These are phyloP conservation scores for Meloidogyne hapla DNA, from an alignment of 1,140 invertebrate species.

Conservation along the genomic window DNA sequence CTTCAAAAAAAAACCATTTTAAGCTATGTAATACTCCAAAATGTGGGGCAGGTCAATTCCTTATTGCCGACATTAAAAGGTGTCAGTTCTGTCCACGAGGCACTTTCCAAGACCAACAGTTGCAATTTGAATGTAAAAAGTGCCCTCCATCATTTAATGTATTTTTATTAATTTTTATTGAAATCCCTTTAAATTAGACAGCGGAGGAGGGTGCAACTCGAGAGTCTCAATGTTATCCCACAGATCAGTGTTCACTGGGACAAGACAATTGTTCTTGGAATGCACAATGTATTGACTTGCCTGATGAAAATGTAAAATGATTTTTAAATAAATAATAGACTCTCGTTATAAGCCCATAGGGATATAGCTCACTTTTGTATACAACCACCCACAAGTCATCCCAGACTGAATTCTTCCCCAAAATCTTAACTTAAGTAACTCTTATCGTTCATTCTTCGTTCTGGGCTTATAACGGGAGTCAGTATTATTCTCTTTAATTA, in stretches of 20 bases:
- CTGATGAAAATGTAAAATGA: slow-evolving; percentile 73
- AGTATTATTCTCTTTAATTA: not conserved
- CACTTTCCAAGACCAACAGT: slow-evolving; percentile 84
- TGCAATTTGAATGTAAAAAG: slow-evolving; percentile 81
- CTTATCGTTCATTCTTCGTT: no score
- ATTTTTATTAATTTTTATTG: not conserved
- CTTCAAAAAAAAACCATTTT: not conserved
- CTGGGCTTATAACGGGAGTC: no score
- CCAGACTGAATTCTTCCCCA: no score
- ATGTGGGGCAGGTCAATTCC: slow-evolving; percentile 73
- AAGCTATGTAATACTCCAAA: slow-evolving; percentile 74
- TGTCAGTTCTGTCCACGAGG: slow-evolving; percentile 86
- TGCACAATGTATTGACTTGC: slow-evolving; percentile 82
- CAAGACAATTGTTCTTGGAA: slow-evolving; percentile 66
- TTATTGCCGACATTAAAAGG: slow-evolving; percentile 78
- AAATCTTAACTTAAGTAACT: no score
- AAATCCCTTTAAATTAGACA: not conserved
- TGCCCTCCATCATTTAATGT: slow-evolving; percentile 83
- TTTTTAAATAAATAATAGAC: no score
- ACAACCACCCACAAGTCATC: no score
- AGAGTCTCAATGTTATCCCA: slow-evolving; percentile 63
- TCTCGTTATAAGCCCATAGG: no score
- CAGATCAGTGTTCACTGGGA: slow-evolving; percentile 63
- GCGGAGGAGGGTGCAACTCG: slow-evolving; percentile 53
- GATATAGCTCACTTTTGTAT: no score